Evolutionary conservation across 2,113 vertebrate genomes (phyloP), one percentile per base, ranked within the genome.

Genomic region (Pyxicephalus adspersus): DNA sequence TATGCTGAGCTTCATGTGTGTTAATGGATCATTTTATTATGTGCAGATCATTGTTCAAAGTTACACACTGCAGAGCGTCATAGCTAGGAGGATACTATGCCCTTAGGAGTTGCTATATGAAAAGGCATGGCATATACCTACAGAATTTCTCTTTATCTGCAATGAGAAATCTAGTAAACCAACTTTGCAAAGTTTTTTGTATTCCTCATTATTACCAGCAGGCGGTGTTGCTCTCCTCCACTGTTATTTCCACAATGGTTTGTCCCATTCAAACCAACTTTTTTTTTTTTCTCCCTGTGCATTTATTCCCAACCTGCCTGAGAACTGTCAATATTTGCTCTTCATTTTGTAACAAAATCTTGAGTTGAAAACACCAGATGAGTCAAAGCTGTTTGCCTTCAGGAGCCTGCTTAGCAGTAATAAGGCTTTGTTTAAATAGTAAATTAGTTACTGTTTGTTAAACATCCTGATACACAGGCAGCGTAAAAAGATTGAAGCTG

Each of bases 301-400:
- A 23, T 64, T 74, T 87, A 70, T 87, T 88, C 86, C 83, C 82
- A 83, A 85, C 68, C 84, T 89, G 84, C 86, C 83, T 86, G 85
- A 87, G 87, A 90, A 89, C 74, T 73, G 86, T 89, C 89, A 89
- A 89, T 91, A 89, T 90, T 91, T 91, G 86, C 83, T 66, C 83
- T 87, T 88, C 85, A 73, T 87, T 88, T 89, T 90, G 85, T 85
- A 89, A 86, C 84, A 86, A 84, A 82, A 82, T 82, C 70, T 88
- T 84, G 84, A 87, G 75, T 82, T 77, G 86, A 85, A 87, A 87
- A 88, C 87, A 85, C 82, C 83, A 83, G 84, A 83, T 88, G 84
- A 85, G 34, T 84, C 70, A 64, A 82, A 86, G 77, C 74, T 64
- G 80, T 85, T 70, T 85, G 84, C 80, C 70, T 80, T 55, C 75